Conservation (phyloP, 2,113 vertebrate species). For the Brachyhypopomus gauderio region DNA sequence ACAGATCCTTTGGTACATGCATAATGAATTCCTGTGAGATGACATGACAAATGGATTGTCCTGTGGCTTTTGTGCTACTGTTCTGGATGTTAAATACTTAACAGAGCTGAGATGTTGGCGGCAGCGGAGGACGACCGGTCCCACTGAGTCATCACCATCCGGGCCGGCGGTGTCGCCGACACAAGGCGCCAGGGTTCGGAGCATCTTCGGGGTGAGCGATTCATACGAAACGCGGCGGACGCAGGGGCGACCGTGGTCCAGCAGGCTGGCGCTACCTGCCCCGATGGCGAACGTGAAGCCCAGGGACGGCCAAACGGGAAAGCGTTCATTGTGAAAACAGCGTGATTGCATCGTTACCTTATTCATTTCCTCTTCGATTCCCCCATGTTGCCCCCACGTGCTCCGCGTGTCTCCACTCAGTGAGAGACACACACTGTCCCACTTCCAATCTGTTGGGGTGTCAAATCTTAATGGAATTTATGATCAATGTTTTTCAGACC, state of each 20-base stretch:
- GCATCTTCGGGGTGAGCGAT: constrained; percentile 7
- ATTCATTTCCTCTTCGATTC: constrained; percentile 17
- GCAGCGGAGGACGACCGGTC: constrained; percentile 45
- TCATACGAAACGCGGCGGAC: constrained; percentile 4
- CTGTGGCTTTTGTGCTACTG: constrained; percentile 63
- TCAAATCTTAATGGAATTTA: constrained; percentile 59
- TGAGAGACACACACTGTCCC: constrained; percentile 45
- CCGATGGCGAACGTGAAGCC: constrained; percentile 44
- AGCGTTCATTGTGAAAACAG: constrained; percentile 55
- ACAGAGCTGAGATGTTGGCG: constrained; percentile 54
- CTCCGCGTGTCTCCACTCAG: constrained; percentile 29
- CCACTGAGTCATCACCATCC: constrained; percentile 17
- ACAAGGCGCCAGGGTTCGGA: not conserved
- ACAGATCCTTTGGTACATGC: constrained; percentile 68
- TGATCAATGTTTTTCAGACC: constrained; percentile 53
- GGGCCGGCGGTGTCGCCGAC: not conserved
- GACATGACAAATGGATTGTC: constrained; percentile 69
- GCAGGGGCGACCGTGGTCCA: not conserved
- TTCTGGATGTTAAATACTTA: constrained; percentile 65
- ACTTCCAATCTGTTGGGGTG: constrained; percentile 47
- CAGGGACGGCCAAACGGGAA: constrained; percentile 62
- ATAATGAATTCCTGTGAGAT: constrained; percentile 70
- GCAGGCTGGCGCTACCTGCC: not conserved
- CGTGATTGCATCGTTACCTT: constrained; percentile 43
- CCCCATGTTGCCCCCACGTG: not conserved